Evolutionary conservation across 2,888 invertebrate genomes (phyloP), one percentile per base, ranked within the genome.

Genomic region (Deladenus siricidicola): DNA sequence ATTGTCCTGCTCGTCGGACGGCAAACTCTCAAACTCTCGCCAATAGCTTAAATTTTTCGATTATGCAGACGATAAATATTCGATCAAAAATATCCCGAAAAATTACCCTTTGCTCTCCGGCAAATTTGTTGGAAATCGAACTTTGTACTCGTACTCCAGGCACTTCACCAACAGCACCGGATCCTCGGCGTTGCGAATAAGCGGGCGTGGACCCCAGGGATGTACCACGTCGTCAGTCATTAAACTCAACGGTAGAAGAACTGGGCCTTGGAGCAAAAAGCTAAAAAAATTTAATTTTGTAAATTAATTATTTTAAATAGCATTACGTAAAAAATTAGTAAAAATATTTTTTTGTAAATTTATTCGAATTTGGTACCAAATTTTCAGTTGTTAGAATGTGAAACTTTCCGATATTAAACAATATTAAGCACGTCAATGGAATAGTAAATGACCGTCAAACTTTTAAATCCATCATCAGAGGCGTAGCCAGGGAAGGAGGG

Each of bases 1-100:
- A 42, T 71, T 65, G 26, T 80, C 75, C 62, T 78, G 79, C 2
- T 80, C 73, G 34, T 78, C 76, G 29, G 75, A 72, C n/a, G 76
- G 72, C 44, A 82, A 70, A 4, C 70, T 66, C 14, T 71, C 64
- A 63, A 81, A 79, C 42, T 68, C 70, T 48, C 67, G 68, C 28
- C 67, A 64, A 30, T 62, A 51, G 3, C 64, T 64, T 42, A 39
- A 71, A 65, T 14, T 56, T 19, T 28, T 29, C n/a, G 3, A 28
- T 14, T 26, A 34, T 51, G 8, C 8, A 21, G 28, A 14, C 4
- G 28, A 63, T 29, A 53, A 26, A 42, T n/a, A n/a, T n/a, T n/a
- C n/a, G n/a, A 39, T 29, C 17, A 14, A 47, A 44, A 65, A 2
- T 1, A 8, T 34, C n/a, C 10, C 17, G 28, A 6, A 29, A 23